Conservation (phyloP, 2,888 invertebrate genomes). For the Drosophila lutescens region DNA sequence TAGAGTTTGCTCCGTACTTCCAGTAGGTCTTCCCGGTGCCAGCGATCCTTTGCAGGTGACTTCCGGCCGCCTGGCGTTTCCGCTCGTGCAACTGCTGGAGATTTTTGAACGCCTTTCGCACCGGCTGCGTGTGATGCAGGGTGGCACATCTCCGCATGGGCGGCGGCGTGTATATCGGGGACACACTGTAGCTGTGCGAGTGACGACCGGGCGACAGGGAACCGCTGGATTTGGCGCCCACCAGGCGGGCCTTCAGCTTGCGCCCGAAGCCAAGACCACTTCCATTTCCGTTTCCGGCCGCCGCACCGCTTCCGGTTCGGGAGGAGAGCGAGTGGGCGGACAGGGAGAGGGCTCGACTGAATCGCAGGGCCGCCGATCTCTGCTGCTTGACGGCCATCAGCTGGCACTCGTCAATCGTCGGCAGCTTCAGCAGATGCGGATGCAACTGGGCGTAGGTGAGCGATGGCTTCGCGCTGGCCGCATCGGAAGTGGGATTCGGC, state of each 20-base stretch:
- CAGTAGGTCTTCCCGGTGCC: constrained; percentile 82
- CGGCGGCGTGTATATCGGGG: constrained; percentile 82
- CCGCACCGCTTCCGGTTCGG: constrained; percentile 42
- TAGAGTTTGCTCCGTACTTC: constrained; percentile 82
- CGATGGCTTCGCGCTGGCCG: constrained; percentile 35
- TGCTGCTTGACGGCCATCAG: constrained; percentile 67
- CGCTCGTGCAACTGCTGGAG: constrained; percentile 80
- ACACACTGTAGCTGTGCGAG: constrained; percentile 75
- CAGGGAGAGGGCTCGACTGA: constrained; percentile 79
- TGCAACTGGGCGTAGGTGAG: constrained; percentile 77
- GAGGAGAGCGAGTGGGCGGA: constrained; percentile 79
- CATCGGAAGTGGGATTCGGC: constrained; percentile 57
- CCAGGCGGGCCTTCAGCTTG: constrained; percentile 71
- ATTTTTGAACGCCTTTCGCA: constrained; percentile 81
- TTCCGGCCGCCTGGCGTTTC: constrained; percentile 50
- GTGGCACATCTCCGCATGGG: constrained; percentile 82
- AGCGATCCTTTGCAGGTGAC: constrained; percentile 69
- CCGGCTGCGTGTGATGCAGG: constrained; percentile 82
- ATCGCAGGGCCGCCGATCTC: constrained; percentile 66
- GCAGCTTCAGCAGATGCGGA: constrained; percentile 81
- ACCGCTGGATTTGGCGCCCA: constrained; percentile 70
- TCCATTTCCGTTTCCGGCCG: constrained; percentile 4
- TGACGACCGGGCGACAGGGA: constrained; percentile 77
- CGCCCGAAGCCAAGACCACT: constrained; percentile 61
- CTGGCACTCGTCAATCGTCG: constrained; percentile 82